A percentile compares a stretch with the other conserved stretches of the same genome.
Conservation (phyloP, 2,797 vertebrate genomes). For the Loris lydekkerianus region DNA sequence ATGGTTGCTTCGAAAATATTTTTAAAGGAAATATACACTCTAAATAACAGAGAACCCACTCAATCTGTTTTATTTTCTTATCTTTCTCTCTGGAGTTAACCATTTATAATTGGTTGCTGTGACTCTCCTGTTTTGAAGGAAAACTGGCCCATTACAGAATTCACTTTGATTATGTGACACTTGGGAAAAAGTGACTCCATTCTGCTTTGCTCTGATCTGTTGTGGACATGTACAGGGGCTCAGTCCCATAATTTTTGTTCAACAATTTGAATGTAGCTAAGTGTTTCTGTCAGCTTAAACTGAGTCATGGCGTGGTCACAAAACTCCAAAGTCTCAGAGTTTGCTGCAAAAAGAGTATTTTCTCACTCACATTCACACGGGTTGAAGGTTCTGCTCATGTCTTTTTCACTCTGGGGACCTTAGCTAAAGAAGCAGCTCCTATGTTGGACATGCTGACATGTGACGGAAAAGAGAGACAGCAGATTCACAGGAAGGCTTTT, state of each 20-base stretch:
- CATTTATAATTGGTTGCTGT: neutral
- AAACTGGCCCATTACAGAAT: neutral
- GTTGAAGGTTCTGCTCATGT: neutral
- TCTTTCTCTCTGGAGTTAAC: neutral
- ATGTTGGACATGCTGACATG: neutral
- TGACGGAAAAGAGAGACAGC: neutral
- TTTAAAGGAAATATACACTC: neutral
- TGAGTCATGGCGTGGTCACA: neutral
- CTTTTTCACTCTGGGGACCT: neutral
- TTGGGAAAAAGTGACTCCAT: neutral
- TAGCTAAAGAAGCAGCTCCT: neutral
- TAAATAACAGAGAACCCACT: too few relatives aligned
- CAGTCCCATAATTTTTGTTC: neutral
- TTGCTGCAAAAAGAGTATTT: neutral
- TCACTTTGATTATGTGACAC: neutral
- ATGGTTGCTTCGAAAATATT: slow-evolving; percentile 21
- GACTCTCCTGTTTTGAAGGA: neutral
- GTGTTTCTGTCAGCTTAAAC: neutral
- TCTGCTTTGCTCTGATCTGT: neutral
- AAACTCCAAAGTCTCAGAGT: neutral
- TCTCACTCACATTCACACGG: neutral
- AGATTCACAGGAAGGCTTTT: neutral
- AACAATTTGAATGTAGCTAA: neutral
- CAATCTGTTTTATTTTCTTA: neutral
- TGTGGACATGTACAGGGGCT: neutral